Evolutionary conservation across 2,113 vertebrate genomes (phyloP).

Genomic region (Pelmatolapia mariae): DNA sequence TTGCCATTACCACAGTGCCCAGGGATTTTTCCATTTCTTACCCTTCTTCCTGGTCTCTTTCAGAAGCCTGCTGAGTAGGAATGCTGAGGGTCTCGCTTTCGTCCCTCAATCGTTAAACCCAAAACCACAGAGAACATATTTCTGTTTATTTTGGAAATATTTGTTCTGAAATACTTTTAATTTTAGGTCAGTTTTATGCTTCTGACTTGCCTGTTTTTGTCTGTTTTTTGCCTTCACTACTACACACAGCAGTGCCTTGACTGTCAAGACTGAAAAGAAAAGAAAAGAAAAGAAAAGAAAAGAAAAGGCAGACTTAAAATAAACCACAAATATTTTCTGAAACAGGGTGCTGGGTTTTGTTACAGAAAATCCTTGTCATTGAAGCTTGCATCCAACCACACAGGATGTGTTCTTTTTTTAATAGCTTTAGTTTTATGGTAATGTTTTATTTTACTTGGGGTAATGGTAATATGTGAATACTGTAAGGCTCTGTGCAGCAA

Average conservation of each 20-base stretch:
- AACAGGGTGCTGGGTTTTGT: slow-evolving; percentile 17
- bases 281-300: background rate
- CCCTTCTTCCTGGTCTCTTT: slow-evolving; percentile 50
- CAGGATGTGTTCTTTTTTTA: background rate
- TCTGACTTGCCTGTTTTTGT: background rate
- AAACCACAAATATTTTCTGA: slow-evolving; percentile 25
- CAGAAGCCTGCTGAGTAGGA: slow-evolving; percentile 40
- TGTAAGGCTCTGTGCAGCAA: background rate
- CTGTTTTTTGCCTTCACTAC: background rate
- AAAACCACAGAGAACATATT: background rate
- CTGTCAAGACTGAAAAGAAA: background rate
- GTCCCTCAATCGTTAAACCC: background rate
- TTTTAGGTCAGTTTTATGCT: slow-evolving; percentile 40
- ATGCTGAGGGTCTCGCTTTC: slow-evolving; percentile 39
- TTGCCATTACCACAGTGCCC: background rate
- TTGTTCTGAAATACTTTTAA: background rate
- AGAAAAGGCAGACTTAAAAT: background rate
- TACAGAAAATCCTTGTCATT: slow-evolving; percentile 25
- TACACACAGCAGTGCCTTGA: background rate
- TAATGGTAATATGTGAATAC: background rate
- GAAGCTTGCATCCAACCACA: background rate
- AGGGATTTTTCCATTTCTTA: slow-evolving; percentile 24
- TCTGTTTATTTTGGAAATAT: slow-evolving; percentile 30
- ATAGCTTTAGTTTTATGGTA: background rate
- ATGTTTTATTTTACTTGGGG: background rate